Percentiles rank a stretch among this genome's conserved stretches.
Evolutionary conservation across 1,140 invertebrate species (phyloP).

Genomic region (Sarcophaga bullata): DNA sequence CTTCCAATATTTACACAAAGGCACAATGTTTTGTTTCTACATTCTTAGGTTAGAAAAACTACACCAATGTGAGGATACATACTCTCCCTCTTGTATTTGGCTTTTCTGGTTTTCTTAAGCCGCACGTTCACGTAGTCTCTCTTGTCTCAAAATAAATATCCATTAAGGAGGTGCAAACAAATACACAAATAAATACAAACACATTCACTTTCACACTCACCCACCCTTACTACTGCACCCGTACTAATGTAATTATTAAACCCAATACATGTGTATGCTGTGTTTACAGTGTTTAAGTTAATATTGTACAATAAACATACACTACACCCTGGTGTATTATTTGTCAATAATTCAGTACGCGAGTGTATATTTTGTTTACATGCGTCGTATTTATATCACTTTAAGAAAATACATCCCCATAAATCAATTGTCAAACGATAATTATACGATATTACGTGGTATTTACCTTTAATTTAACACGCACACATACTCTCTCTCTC

Average conservation of each 20-base stretch:
- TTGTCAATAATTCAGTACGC: neutral
- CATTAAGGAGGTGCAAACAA: slow-evolving; percentile 38
- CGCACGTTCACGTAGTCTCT: slow-evolving; percentile 18
- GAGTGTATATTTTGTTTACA: slow-evolving; percentile 15
- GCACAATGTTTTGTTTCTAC: no score
- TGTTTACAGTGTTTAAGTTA: neutral
- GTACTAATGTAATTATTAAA: no score
- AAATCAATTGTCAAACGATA: slow-evolving; percentile 38
- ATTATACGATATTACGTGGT: slow-evolving; percentile 39
- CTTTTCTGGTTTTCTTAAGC: neutral
- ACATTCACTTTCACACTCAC: neutral
- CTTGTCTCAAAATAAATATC: slow-evolving; percentile 35
- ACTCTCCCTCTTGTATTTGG: no score
- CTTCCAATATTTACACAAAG: no score
- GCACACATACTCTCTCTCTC: neutral
- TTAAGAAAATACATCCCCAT: slow-evolving; percentile 28
- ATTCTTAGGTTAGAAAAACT: no score
- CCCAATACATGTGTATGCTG: neutral
- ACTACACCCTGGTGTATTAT: neutral
- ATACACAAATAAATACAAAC: neutral
- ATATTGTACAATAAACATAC: neutral
- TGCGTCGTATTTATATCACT: slow-evolving; percentile 23
- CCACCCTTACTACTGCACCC: no score
- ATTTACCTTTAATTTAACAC: slow-evolving; percentile 22
- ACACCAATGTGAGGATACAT: no score